phyloP scores from a whole-genome alignment of 2,113 vertebrate species.

The Pomatostomus ruficeps region DNA sequence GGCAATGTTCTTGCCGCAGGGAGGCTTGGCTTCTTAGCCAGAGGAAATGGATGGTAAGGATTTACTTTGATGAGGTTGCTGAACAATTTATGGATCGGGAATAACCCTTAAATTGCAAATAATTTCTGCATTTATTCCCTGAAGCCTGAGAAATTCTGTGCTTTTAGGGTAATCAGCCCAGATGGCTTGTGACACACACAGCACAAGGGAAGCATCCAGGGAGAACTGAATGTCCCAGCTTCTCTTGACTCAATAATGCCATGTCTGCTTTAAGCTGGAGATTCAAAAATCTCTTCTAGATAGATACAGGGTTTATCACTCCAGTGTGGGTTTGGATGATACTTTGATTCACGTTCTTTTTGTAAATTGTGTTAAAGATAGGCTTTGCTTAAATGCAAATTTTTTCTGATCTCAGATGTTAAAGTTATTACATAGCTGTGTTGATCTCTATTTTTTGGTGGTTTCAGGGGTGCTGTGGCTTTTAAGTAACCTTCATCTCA shows the following conservation, averaged over 20 bases:
- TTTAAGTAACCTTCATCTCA: neutral
- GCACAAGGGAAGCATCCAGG: neutral
- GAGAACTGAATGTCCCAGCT: neutral
- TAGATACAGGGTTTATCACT: neutral
- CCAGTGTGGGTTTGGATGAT: neutral
- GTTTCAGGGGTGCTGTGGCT: too few relatives aligned
- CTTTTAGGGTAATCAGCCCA: neutral
- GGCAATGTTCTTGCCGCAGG: neutral
- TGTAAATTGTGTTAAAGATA: neutral
- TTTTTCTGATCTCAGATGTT: neutral
- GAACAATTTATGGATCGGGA: neutral
- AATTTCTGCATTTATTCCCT: neutral
- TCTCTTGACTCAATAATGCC: neutral
- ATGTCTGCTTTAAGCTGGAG: neutral
- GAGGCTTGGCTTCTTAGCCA: neutral
- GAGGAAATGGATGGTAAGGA: neutral
- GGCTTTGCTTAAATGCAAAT: neutral
- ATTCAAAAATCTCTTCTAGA: neutral
- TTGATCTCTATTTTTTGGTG: neutral
- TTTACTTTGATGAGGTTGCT: neutral
- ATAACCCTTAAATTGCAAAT: neutral
- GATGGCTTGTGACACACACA: constrained; percentile 3
- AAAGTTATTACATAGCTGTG: neutral
- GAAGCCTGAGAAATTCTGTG: neutral
- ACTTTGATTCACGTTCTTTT: neutral